Evolutionary conservation across 1,140 invertebrate genomes (phyloP).

Genomic region (Anadara kagoshimensis): DNA sequence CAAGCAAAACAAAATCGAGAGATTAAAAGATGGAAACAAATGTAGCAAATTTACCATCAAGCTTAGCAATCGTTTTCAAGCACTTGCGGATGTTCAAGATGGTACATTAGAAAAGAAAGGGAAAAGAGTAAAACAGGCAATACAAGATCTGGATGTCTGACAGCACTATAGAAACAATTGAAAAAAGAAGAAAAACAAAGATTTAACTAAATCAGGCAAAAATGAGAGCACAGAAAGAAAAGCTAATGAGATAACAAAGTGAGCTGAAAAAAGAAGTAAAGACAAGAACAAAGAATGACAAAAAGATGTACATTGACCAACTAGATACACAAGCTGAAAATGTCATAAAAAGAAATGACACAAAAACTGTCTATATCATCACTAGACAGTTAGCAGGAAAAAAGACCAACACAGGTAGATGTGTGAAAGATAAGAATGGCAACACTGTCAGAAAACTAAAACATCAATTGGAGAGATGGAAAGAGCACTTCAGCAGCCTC

Average conservation of each 20-base stretch:
- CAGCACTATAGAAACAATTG: too few relatives aligned
- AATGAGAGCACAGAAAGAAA: slow-evolving; percentile 9
- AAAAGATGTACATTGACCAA: slow-evolving; percentile 19
- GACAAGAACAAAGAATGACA: slow-evolving; percentile 7
- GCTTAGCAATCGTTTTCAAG: slow-evolving; percentile 15
- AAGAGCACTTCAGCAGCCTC: not conserved
- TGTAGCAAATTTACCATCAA: slow-evolving; percentile 1
- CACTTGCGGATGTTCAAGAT: too few relatives aligned
- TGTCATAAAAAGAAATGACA: not conserved
- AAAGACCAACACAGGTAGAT: too few relatives aligned
- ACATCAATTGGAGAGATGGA: too few relatives aligned
- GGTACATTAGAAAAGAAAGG: too few relatives aligned
- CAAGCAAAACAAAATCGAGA: not conserved
- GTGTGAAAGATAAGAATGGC: too few relatives aligned
- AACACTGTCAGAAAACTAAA: too few relatives aligned
- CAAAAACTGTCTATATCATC: too few relatives aligned
- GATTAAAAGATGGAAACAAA: slow-evolving; percentile 10
- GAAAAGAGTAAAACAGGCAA: too few relatives aligned
- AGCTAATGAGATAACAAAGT: not conserved
- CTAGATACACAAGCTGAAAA: slow-evolving; percentile 7
- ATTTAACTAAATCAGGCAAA: not conserved
- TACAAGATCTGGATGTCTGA: too few relatives aligned
- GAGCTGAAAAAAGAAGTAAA: slow-evolving; percentile 10
- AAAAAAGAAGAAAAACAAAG: too few relatives aligned
- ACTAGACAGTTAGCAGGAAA: too few relatives aligned